Base-by-base conservation (phyloP, 2,797 vertebrate species). In the Lepilemur septentrionalis region DNA sequence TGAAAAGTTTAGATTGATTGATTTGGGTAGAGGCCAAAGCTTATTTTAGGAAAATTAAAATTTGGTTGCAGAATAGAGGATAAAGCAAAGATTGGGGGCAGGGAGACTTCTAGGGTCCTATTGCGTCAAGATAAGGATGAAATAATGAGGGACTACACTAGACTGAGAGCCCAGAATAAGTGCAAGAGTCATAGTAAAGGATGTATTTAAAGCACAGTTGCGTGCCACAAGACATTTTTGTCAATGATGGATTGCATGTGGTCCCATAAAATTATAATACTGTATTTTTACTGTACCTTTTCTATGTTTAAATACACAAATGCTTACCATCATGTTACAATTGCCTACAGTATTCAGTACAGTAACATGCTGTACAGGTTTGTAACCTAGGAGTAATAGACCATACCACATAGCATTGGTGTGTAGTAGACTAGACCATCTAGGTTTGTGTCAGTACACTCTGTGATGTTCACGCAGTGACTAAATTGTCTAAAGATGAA, bases 71-170 rank as follows among this genome's bases (percentile, higher is more conserved):
- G 18, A 59, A 41, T 59, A 22, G 55, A 55, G 43, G 25, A 79
- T 20, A 82, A 41, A 87, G 63, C 69, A 88, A 86, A 95, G 86
- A 96, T 59, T 48, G n/a, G 35, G 95, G 72, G 38, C 72, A 63
- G 28, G 5, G 43, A 75, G 50, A 83, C 57, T 96, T 41, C 55
- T 38, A 59, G 46, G 46, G 70, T 70, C 48, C 78, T 67, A 1
- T 20, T 84, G n/a, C 20, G 32, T 91, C 28, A 78, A 43, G 38
- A 61, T 92, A 55, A 63, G 18, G 63, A 30, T 70, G 52, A 91
- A 78, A 50, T 63, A 81, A 15, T 67, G 41, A 92, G 67, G 38
- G 14, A 52, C 67, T 89, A 6, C 23, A 9, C 63, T 52, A 73
- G n/a, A 80, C 55, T 57, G 41, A 79, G 43, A 79, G 25, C 18